Conservation (phyloP, 37 sponge, comb jelly and placozoan species). For the Spongilla lacustris region DNA sequence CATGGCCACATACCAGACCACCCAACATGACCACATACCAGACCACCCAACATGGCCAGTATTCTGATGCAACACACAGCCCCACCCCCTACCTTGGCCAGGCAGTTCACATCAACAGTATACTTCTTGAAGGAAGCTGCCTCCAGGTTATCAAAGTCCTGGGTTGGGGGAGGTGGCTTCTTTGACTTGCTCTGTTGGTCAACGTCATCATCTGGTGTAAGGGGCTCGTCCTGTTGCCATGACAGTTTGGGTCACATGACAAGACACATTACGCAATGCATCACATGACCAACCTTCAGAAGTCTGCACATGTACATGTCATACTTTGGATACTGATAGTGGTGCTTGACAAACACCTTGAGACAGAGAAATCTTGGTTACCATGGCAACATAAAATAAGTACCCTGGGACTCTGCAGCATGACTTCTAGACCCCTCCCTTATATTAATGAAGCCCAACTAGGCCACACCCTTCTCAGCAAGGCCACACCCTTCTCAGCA, state of each 20-base stretch:
- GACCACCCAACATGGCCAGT: no score
- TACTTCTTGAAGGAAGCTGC: constrained; percentile 76
- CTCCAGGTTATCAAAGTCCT: constrained; percentile 73
- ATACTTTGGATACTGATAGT: constrained; percentile 42
- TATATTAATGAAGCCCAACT: no score
- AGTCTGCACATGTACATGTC: constrained; percentile 53
- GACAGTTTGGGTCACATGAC: background rate
- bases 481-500: no score
- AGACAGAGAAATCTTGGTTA: background rate
- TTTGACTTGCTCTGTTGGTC: constrained; percentile 37
- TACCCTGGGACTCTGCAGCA: no score
- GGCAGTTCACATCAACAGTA: constrained; percentile 60
- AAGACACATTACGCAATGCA: no score
- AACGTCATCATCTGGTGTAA: constrained; percentile 72
- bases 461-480: no score
- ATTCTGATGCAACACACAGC: background rate
- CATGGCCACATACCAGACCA: no score
- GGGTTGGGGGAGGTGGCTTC: constrained; percentile 41
- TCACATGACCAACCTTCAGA: constrained; percentile 43
- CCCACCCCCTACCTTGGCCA: constrained; percentile 54
- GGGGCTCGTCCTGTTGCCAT: constrained; percentile 59
- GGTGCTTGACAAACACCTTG: constrained; percentile 62
- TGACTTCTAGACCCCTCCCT: no score
- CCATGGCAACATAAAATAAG: background rate
- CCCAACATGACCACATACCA: no score